Percentiles rank a stretch among this genome's conserved stretches.
Conservation (phyloP, 2,797 vertebrate genomes). For the Centroberyx gerrardi region DNA sequence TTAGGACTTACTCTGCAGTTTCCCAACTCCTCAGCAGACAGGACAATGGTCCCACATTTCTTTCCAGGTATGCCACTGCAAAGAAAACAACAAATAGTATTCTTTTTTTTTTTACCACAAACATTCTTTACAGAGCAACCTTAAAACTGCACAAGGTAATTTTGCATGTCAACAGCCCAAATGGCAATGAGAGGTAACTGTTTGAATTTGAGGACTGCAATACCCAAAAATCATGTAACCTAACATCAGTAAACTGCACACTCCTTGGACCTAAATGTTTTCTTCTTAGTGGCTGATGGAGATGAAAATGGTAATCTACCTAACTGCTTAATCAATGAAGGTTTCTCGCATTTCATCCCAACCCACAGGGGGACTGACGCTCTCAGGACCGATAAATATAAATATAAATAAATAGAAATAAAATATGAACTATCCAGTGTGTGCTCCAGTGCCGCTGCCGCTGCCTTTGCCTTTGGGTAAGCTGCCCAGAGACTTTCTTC, state of each 20-base stretch:
- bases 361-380: no score
- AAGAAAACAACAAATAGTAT: conserved; percentile 62
- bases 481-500: no score
- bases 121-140: neutral
- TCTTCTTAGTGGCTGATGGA: neutral
- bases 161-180: conserved; percentile 2
- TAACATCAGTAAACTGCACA: no score
- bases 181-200: neutral
- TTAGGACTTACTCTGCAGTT: conserved; percentile 93
- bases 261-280: no score
- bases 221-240: no score
- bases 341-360: no score
- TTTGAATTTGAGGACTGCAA: neutral
- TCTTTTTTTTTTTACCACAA: conserved; percentile 34
- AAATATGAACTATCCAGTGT: no score
- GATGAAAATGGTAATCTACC: neutral
- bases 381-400: no score
- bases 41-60: conserved; percentile 93
- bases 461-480: no score
- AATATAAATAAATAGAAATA: no score
- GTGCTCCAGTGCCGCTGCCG: no score
- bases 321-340: no score
- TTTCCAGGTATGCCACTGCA: conserved; percentile 92
- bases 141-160: neutral
- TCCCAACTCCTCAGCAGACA: conserved; percentile 94